Conservation (phyloP, 2,113 vertebrate species). For the Chaenogobius annularis region DNA sequence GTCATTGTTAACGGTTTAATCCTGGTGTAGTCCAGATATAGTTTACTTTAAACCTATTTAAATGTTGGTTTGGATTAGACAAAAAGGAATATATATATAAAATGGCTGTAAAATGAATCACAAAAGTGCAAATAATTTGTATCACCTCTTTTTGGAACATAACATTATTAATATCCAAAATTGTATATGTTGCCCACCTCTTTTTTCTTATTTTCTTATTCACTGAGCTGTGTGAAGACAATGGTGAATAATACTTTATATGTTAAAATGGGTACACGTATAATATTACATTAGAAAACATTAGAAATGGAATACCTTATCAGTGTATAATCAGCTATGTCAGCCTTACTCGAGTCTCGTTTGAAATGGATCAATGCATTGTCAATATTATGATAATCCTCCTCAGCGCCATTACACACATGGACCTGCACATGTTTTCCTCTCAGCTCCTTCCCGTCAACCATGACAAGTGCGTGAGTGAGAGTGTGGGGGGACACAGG, state of each 20-base stretch:
- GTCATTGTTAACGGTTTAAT: background rate
- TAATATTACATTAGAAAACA: background rate
- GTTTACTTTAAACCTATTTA: no score
- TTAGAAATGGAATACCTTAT: background rate
- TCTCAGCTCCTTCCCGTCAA: conserved; percentile 31
- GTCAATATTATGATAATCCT: background rate
- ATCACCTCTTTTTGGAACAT: no score
- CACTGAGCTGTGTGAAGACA: no score
- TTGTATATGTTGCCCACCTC: no score
- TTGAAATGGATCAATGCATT: background rate
- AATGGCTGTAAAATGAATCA: no score
- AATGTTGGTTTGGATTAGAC: no score
- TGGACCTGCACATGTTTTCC: conserved; percentile 14
- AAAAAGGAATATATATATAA: no score
- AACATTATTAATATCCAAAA: no score
- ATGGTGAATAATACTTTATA: no score
- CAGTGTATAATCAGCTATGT: background rate
- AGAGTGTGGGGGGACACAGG: conserved; percentile 2
- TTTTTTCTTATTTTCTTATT: no score
- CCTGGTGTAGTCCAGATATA: background rate
- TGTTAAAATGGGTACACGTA: no score
- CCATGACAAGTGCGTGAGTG: conserved; percentile 38
- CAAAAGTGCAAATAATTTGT: no score
- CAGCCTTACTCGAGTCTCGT: background rate
- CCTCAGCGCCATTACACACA: background rate